Conservation (phyloP, 1,140 invertebrate genomes). For the Hylyphantes graminicola region DNA sequence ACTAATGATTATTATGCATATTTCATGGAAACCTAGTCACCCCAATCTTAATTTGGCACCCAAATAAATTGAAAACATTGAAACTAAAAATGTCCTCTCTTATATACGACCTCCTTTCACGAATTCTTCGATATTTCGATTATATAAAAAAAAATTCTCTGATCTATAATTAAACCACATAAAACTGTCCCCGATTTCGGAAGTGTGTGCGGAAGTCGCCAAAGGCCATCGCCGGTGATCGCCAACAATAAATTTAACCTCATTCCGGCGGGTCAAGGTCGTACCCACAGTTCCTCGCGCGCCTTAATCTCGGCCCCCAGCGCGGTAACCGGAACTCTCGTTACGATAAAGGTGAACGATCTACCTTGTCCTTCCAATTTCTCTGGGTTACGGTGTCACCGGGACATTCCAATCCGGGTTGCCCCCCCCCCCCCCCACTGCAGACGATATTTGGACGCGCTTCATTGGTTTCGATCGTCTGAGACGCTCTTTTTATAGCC, state of each 20-base stretch:
- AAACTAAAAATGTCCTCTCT: too few relatives aligned
- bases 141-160: too few relatives aligned
- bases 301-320: conserved; percentile 7
- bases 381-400: conserved; percentile 56
- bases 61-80: too few relatives aligned
- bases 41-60: too few relatives aligned
- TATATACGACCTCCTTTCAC: too few relatives aligned
- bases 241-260: conserved; percentile 8
- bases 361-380: conserved; percentile 28
- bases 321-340: conserved; percentile 26
- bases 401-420: conserved; percentile 38
- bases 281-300: conserved; percentile 1
- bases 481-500: too few relatives aligned
- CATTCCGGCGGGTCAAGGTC: conserved; percentile 30
- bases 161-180: too few relatives aligned
- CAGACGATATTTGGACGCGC: background rate
- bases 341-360: conserved; percentile 31
- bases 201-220: conserved; percentile 4
- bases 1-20: too few relatives aligned
- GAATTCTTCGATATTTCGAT: background rate
- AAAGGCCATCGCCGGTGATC: too few relatives aligned
- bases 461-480: background rate
- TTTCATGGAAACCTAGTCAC: too few relatives aligned
- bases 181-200: background rate
- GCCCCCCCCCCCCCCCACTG: too few relatives aligned